phyloP scores from a whole-genome alignment of 37 sponge, comb jelly and placozoan species.

The Diacarnus erythraeanus region DNA sequence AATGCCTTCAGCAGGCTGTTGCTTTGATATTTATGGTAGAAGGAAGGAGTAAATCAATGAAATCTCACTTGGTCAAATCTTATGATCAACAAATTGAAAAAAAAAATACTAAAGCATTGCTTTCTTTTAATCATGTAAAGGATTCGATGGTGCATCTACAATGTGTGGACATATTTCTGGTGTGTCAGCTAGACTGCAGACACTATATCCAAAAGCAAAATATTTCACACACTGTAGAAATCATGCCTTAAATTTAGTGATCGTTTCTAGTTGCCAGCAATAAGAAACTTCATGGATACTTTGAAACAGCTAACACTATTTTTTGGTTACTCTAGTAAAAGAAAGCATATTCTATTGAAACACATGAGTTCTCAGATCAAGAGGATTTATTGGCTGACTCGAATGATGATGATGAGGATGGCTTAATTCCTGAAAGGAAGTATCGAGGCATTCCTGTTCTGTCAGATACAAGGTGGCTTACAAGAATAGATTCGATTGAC shows the following conservation, averaged over 20 bases:
- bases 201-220: constrained; percentile 12
- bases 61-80: constrained; percentile 1
- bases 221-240: constrained; percentile 40
- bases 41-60: background rate
- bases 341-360: constrained; percentile 32
- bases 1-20: background rate
- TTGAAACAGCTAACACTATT: constrained; percentile 31
- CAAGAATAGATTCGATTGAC: constrained; percentile 30
- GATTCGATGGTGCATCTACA: constrained; percentile 9
- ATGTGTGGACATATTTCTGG: constrained; percentile 24
- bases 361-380: background rate
- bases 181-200: constrained; percentile 11
- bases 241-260: constrained; percentile 39
- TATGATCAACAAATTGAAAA: background rate
- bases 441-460: constrained; percentile 24
- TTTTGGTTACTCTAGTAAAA: constrained; percentile 18
- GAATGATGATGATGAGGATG: background rate
- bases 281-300: constrained; percentile 29
- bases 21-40: background rate
- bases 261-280: constrained; percentile 23
- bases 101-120: background rate
- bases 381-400: too few relatives aligned
- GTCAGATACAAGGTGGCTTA: constrained; percentile 36
- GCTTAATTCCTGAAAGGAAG: background rate
- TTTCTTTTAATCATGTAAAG: background rate